Evolutionary conservation across 2,888 invertebrate genomes (phyloP).

Genomic region (Diloba caeruleocephala): DNA sequence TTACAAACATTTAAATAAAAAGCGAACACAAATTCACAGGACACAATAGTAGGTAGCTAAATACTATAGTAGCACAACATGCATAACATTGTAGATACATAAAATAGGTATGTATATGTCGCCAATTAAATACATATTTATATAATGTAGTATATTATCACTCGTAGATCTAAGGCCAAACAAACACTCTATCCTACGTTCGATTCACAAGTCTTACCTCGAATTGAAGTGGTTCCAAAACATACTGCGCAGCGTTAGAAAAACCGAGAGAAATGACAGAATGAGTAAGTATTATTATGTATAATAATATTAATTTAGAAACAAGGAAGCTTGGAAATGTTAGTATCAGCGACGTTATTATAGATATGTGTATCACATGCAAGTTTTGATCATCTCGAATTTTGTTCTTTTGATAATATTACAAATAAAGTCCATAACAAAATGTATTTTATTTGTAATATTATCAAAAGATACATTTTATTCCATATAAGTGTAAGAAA

Average conservation of each 20-base stretch:
- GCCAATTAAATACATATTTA: constrained; percentile 51
- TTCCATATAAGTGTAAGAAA: constrained; percentile 67
- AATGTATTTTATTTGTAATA: constrained; percentile 49
- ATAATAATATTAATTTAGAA: constrained; percentile 76
- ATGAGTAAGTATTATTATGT: constrained; percentile 81
- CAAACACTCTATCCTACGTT: constrained; percentile 71
- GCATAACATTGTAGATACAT: constrained; percentile 53
- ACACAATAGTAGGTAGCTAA: constrained; percentile 83
- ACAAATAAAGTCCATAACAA: constrained; percentile 60
- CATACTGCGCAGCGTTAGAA: constrained; percentile 97
- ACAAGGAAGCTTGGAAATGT: constrained; percentile 61
- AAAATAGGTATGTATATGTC: constrained; percentile 38
- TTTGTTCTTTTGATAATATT: constrained; percentile 52
- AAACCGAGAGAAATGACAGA: constrained; percentile 91
- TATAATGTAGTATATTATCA: constrained; percentile 52
- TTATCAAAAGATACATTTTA: constrained; percentile 62
- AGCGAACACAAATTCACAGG: constrained; percentile 91
- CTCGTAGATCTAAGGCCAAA: constrained; percentile 46
- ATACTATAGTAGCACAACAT: constrained; percentile 71
- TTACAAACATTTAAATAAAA: constrained; percentile 76
- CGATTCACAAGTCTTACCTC: constrained; percentile 94
- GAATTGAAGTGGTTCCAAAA: constrained; percentile 99
- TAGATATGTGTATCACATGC: constrained; percentile 76
- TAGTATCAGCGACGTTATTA: constrained; percentile 51
- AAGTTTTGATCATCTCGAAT: constrained; percentile 68